Base-by-base conservation (phyloP, 53 echinoderm and acorn worm genomes). In the Arbacia lixula region DNA sequence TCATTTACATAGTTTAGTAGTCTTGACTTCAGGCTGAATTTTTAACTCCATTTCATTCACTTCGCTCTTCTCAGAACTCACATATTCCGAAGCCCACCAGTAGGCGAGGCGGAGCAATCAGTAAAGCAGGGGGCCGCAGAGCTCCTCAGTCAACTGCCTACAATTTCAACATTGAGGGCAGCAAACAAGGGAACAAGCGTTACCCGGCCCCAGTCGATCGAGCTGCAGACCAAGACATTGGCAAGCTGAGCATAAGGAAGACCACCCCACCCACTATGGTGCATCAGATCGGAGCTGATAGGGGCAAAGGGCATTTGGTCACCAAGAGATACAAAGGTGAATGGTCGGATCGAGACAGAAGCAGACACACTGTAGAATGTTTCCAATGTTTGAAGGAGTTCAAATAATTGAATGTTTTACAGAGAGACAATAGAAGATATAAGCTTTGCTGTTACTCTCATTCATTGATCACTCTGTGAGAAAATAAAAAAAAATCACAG, bases 281-380 rank as follows among this genome's bases (percentile, higher is more conserved):
- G 28, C 82, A 89, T 58, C 93, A 96, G 66, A 46, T 82, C 24
- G 97, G 90, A 11, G 60, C 53, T 2, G 97, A 93, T 30, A 96
- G 60, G 82, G 90, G 92, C 71, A 91, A 85, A 90, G 97, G 93
- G 1, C 97, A 96, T n/a, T 71, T 75, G 11, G 53, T 96, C 21
- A 84, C 89, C 14, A 96, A 78, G 83, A 85, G 89, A 85, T 78
- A 85, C 54, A 91, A 87, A 80, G 97, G 96, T 96, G n/a, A n/a
- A n/a, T n/a, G n/a, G n/a, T n/a, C n/a, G n/a, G n/a, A n/a, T n/a
- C n/a, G n/a, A n/a, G n/a, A n/a, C n/a, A n/a, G n/a, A n/a, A n/a
- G n/a, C n/a, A n/a, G n/a, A n/a, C n/a, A n/a, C n/a, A n/a, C n/a
- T n/a, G n/a, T n/a, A n/a, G n/a, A n/a, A n/a, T n/a, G n/a, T n/a